These are phyloP conservation scores for Cataglyphis hispanica DNA, from an alignment of 1,140 invertebrate species.

Conservation along the genomic window DNA sequence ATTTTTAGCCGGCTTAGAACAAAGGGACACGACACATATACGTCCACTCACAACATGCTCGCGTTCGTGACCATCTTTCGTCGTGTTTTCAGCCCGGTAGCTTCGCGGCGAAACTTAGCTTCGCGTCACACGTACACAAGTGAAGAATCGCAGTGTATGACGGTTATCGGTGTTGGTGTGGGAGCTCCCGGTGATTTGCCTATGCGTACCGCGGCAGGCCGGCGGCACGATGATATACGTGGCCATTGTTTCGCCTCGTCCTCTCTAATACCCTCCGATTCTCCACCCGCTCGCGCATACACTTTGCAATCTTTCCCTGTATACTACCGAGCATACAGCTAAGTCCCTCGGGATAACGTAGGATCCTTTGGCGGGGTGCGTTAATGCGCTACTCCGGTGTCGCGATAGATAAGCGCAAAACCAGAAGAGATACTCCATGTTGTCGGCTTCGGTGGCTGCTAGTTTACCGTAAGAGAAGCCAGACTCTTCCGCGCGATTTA, in stretches of 20 bases:
- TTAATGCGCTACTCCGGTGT: slow-evolving; percentile 73
- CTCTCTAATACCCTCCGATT: slow-evolving; percentile 71
- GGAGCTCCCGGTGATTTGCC: slow-evolving; percentile 82
- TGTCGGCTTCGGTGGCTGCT: slow-evolving; percentile 40
- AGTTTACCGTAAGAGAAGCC: slow-evolving; percentile 25
- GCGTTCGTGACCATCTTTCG: slow-evolving; percentile 6
- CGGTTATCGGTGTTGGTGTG: slow-evolving; percentile 72
- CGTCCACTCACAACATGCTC: slow-evolving; percentile 23
- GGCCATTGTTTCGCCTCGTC: slow-evolving; percentile 83
- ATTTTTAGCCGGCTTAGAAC: slow-evolving; percentile 83
- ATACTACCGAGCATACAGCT: slow-evolving; percentile 16
- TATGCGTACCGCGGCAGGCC: slow-evolving; percentile 83
- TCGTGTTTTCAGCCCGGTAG: slow-evolving; percentile 2
- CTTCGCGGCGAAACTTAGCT: background rate
- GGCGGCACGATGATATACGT: slow-evolving; percentile 86
- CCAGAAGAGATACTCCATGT: slow-evolving; percentile 56
- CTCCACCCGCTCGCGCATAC: background rate
- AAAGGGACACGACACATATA: slow-evolving; percentile 72
- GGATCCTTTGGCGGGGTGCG: slow-evolving; percentile 62
- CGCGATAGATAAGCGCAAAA: slow-evolving; percentile 71
- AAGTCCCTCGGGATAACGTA: slow-evolving; percentile 30
- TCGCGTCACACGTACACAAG: slow-evolving; percentile 15
- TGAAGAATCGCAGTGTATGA: slow-evolving; percentile 52
- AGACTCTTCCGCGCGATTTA: slow-evolving; percentile 50
- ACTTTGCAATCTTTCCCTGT: slow-evolving; percentile 34